Base-by-base conservation (phyloP, 2,888 invertebrate genomes). In the Hylaea fasciaria region DNA sequence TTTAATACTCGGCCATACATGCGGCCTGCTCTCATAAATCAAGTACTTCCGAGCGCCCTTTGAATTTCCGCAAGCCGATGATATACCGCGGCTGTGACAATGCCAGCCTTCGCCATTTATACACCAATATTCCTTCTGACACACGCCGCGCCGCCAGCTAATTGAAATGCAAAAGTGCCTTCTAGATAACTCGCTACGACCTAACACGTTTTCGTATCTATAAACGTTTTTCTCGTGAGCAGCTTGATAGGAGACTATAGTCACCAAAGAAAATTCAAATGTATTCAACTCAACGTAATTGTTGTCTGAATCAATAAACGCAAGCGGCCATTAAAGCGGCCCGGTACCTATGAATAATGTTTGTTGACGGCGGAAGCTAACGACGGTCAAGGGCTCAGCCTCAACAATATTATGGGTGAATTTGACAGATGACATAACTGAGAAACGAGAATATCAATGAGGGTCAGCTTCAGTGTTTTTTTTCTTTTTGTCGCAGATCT, bases 1-100 rank as follows among this genome's bases (percentile, higher is more conserved):
- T 88, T 89, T 87, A 89, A 89, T 87, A 85, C 82, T 77, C 78
- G 81, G 81, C 74, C 86, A 83, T 86, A 84, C 81, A 83, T 79
- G 82, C 80, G 82, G 78, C 79, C 77, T 80, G 76, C 79, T 80
- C 81, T 82, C 88, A 83, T 89, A 89, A 89, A 89, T 89, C 89
- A 89, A 87, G 86, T 83, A 85, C 86, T 87, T 87, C 86, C 87
- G 85, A 79, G 74, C 84, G 82, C 84, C 87, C 87, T 87, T 88
- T 89, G 86, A 87, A 86, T 85, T 86, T 87, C 85, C 83, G 83
- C 80, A 73, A 79, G 76, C 78, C 81, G 80, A 83, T 89, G 88
- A 88, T 87, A 87, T 87, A 88, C 82, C 83, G 85, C 78, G 78
- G 76, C 82, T 75, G 80, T 85, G 87, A 87, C 89, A 88, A 87